Base-by-base conservation (phyloP, 2,113 vertebrate species). In the Phyllopteryx taeniolatus region DNA sequence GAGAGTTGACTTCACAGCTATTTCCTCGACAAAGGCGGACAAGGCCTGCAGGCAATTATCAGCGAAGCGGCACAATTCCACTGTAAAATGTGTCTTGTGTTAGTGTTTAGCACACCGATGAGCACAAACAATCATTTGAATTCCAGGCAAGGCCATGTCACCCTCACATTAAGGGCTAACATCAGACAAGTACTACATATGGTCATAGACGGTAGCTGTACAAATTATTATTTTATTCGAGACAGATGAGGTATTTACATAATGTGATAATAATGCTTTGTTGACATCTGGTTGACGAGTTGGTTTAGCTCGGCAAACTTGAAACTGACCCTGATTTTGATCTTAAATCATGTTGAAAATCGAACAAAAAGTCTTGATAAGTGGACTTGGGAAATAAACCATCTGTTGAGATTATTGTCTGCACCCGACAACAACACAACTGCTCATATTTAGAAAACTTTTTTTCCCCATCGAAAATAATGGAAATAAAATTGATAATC, bases 1-100 rank as follows among this genome's bases (percentile, higher is more conserved):
- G 43, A 73, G 46, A 68, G 63, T 2, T 73, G 78, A 85, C 81
- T 82, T 83, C 85, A 44, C 72, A 79, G 80, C 79, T 80, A 83
- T 87, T 88, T 87, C 80, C 77, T 83, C 77, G 68, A 68, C 60
- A 53, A 51, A 51, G 20, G 17, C 54, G n/a, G 51, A 12, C 22
- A 22, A 68, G 61, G 53, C 77, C 75, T 64, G 71, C 72, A 82
- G 72, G 73, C 76, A 63, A 22, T 51, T 56, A 35, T 49, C 47
- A n/a, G 69, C 67, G 74, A 68, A 65, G 60, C 51, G 7, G 72
- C 20, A 20, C 51, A 59, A 76, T 8, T 61, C 59, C 69, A 60
- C 79, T 82, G 47, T 42, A 76, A 77, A 71, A 70, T 6, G 13
- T 47, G 33, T 22, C 47, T 5, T 54, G 20, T 19, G 22, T 42